Evolutionary conservation across 1,140 invertebrate genomes (phyloP).

Genomic region (Ditylenchus dipsaci): DNA sequence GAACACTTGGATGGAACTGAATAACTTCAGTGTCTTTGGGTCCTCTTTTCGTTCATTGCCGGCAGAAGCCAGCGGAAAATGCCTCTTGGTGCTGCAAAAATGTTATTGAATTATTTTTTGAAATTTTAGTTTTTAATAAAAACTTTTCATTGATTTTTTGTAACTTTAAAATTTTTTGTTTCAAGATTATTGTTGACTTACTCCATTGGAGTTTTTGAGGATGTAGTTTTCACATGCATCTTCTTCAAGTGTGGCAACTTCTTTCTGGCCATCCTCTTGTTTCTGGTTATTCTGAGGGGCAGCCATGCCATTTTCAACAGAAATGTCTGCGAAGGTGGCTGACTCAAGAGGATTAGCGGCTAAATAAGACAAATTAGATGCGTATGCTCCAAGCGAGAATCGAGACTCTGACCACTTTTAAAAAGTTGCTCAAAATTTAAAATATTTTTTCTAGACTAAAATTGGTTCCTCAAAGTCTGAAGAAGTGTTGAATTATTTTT

Average conservation of each 20-base stretch:
- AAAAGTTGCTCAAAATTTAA: too few relatives aligned
- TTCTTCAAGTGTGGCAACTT: not conserved
- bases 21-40: conserved; percentile 43
- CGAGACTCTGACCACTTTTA: too few relatives aligned
- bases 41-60: conserved; percentile 39
- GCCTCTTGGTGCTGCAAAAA: conserved; percentile 27
- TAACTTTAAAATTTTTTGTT: too few relatives aligned
- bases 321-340: too few relatives aligned
- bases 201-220: not conserved
- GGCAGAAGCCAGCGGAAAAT: conserved; percentile 50
- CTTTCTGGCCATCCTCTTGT: not conserved
- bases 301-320: not conserved
- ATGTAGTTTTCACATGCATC: not conserved
- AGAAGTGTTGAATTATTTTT: too few relatives aligned
- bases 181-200: too few relatives aligned
- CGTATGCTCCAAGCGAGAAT: too few relatives aligned
- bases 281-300: not conserved
- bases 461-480: too few relatives aligned
- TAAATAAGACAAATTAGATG: too few relatives aligned
- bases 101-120: not conserved
- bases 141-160: not conserved
- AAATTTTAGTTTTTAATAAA: not conserved
- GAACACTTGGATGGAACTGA: conserved; percentile 66
- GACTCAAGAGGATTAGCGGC: too few relatives aligned
- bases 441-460: too few relatives aligned